These are phyloP conservation scores for Alloplasta piceator DNA, from an alignment of 2,888 invertebrate genomes.

Conservation along the genomic window DNA sequence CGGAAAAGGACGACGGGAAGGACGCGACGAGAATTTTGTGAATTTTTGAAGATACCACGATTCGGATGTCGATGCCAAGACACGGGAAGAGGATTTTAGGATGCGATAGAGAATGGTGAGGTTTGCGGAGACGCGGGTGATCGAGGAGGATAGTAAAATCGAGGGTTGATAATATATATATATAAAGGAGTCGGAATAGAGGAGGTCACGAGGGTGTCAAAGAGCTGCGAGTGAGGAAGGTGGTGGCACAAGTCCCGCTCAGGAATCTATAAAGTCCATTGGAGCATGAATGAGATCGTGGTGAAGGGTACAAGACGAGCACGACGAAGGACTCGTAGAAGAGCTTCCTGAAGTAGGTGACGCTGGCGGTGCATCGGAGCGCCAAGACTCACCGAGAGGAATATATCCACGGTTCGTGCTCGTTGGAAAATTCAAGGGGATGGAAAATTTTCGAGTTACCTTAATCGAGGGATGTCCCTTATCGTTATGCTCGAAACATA, in stretches of 20 bases:
- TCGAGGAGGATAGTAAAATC: background rate
- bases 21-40: background rate
- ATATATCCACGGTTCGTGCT: slow-evolving; percentile 19
- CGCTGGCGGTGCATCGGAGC: slow-evolving; percentile 58
- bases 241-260: slow-evolving; percentile 17
- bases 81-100: background rate
- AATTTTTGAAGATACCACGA: background rate
- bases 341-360: slow-evolving; percentile 65
- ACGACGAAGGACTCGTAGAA: slow-evolving; percentile 70
- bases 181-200: background rate
- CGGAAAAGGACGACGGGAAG: background rate
- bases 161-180: background rate
- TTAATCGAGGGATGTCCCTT: slow-evolving; percentile 29
- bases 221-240: slow-evolving; percentile 12
- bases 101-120: too few species aligned
- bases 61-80: background rate
- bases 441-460: slow-evolving; percentile 20
- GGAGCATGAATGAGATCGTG: slow-evolving; percentile 67
- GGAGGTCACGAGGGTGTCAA: slow-evolving; percentile 3
- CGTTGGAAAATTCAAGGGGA: slow-evolving; percentile 33
- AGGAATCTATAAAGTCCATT: slow-evolving; percentile 36
- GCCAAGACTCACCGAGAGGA: slow-evolving; percentile 43
- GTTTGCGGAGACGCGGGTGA: background rate
- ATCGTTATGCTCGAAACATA: background rate
- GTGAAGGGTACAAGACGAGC: slow-evolving; percentile 67